phyloP scores from a whole-genome alignment of 2,797 vertebrate species.

The Avahi laniger region DNA sequence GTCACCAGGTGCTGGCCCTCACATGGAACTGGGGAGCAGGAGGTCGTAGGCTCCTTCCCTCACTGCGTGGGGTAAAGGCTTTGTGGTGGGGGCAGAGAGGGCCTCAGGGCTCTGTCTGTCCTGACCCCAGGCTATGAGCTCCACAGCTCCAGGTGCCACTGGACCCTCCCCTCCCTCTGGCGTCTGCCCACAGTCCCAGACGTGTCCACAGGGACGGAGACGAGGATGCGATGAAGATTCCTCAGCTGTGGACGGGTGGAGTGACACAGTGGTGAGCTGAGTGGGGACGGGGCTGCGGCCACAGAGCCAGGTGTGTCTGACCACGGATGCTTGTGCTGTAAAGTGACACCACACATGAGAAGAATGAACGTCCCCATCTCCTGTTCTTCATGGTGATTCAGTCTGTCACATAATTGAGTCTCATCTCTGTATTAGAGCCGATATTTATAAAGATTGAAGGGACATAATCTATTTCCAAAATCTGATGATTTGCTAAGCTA shows the following conservation, averaged over 20 bases:
- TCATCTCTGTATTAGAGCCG: not conserved
- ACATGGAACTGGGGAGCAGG: no score
- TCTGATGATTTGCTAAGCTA: no score
- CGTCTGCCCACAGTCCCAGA: not conserved
- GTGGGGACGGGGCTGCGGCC: not conserved
- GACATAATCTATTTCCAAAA: not conserved
- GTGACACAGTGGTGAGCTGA: not conserved
- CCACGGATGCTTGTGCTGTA: accelerated
- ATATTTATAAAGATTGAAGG: not conserved
- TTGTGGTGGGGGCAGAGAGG: no score
- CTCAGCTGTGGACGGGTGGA: not conserved
- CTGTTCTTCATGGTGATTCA: not conserved
- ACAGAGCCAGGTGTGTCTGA: no score
- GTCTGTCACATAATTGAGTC: not conserved
- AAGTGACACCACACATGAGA: accelerated
- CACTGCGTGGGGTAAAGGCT: not conserved
- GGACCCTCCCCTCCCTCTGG: no score
- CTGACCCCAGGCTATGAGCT: not conserved
- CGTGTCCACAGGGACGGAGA: not conserved
- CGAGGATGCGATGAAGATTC: not conserved
- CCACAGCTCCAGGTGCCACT: not conserved
- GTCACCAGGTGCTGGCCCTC: not conserved
- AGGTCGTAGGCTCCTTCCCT: not conserved
- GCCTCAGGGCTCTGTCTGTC: not conserved
- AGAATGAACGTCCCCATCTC: not conserved